Base-by-base conservation (phyloP, 2,113 vertebrate species). In the Columbina picui region DNA sequence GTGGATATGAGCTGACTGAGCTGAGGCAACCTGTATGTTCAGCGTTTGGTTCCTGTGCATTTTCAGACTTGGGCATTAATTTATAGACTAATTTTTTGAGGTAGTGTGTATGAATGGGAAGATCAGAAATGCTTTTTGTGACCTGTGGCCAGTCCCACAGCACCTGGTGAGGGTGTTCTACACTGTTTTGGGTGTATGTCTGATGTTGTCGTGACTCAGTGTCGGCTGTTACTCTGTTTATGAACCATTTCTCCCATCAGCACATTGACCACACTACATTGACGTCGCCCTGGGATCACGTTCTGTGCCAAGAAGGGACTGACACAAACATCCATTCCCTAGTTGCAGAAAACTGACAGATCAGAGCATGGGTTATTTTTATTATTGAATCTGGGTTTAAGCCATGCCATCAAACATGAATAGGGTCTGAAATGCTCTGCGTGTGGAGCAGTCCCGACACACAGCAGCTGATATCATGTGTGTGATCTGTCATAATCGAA, bases 281-380 rank as follows among this genome's bases (percentile, higher is more conserved):
- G 53, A 30, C 14, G 27, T 32, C 47, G 39, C 26, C 30, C 22
- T 41, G 30, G 30, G 41, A 26, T 53, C n/a, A 2, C 22, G 2
- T 29, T 59, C 59, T 74, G 38, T 71, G 71, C 50, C 25, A 36
- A 15, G 43, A 70, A 30, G 14, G 34, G 50, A 34, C 52, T 32
- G 45, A 26, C 1, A 3, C 52, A 52, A 57, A 39, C n/a, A 20
- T 25, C 36, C n/a, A 12, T 34, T 45, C 84, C 60, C 45, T n/a
- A 25, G 53, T 17, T 0, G 0, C 6, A 43, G 71, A 13, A 34
- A 39, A 34, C 17, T 18, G 56, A 12, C 29, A n/a, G 43, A 1
- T 0, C n/a, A 11, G 1, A 38, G 39, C 14, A 1, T 2, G 8
- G 9, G 6, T 59, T 45, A 19, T 53, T 63, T 76, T 49, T 69